Evolutionary conservation across 1,140 invertebrate species (phyloP).

Genomic region (Eueides isabella): DNA sequence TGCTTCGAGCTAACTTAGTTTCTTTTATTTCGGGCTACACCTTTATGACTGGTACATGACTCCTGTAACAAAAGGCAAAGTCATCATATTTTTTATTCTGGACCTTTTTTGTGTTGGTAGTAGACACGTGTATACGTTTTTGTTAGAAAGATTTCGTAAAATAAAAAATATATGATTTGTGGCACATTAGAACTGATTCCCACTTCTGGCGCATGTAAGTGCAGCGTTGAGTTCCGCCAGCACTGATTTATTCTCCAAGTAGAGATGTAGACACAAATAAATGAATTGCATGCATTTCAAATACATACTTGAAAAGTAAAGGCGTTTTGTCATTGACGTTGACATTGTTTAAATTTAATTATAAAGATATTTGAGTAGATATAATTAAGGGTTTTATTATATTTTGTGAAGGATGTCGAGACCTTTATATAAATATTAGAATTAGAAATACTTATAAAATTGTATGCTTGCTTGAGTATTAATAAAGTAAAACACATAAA

Average conservation of each 20-base stretch:
- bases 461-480: background rate
- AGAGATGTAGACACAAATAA: no score
- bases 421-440: background rate
- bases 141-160: no score
- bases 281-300: no score
- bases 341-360: background rate
- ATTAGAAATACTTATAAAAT: background rate
- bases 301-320: no score
- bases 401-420: constrained; percentile 7
- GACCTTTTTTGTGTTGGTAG: background rate
- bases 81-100: constrained; percentile 14
- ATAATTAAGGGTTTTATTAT: constrained; percentile 14
- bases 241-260: no score
- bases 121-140: background rate
- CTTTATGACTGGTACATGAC: constrained; percentile 12
- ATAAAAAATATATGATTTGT: no score
- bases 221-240: no score
- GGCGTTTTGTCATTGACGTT: background rate
- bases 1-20: constrained; percentile 13
- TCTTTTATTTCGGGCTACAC: constrained; percentile 19
- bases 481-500: no score
- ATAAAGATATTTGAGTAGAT: background rate
- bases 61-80: constrained; percentile 19
- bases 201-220: no score
- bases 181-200: no score